Percentiles rank a stretch among this genome's conserved stretches.
Evolutionary conservation across 2,797 vertebrate genomes (phyloP).

Genomic region (Presbytis comata): DNA sequence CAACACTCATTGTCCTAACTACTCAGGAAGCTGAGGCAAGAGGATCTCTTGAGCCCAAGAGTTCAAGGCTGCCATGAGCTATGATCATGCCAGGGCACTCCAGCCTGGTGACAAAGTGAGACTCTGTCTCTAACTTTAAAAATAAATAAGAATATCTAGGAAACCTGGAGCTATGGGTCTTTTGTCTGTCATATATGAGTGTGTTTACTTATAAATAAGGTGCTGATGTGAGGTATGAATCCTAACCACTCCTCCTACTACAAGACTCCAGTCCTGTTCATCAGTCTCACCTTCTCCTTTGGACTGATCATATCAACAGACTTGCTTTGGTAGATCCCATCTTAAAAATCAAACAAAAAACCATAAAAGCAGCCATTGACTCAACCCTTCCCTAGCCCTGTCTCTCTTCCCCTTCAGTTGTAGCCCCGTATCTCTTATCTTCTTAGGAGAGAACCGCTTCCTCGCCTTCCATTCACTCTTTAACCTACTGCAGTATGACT

Average conservation of each 20-base stretch:
- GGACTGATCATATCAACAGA: neutral
- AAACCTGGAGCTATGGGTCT: neutral
- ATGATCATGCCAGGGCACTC: neutral
- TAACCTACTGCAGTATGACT: neutral
- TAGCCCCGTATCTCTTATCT: neutral
- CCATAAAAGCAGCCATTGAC: neutral
- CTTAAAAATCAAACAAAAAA: neutral
- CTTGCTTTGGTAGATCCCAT: neutral
- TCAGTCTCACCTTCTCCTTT: neutral
- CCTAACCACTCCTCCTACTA: neutral
- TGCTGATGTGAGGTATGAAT: neutral
- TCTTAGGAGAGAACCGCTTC: neutral
- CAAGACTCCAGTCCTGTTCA: neutral
- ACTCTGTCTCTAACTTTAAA: neutral
- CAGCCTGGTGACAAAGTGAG: neutral
- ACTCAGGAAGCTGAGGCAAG: neutral
- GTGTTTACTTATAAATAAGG: neutral
- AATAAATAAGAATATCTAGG: neutral
- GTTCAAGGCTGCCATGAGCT: neutral
- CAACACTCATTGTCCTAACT: neutral
- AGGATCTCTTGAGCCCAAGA: neutral
- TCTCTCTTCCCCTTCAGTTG: neutral
- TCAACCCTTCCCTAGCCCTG: neutral
- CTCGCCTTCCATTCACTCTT: neutral
- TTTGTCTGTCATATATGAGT: neutral